These are phyloP conservation scores for Himalopsyche tibetana DNA, from an alignment of 2,888 invertebrate species.

Conservation along the genomic window DNA sequence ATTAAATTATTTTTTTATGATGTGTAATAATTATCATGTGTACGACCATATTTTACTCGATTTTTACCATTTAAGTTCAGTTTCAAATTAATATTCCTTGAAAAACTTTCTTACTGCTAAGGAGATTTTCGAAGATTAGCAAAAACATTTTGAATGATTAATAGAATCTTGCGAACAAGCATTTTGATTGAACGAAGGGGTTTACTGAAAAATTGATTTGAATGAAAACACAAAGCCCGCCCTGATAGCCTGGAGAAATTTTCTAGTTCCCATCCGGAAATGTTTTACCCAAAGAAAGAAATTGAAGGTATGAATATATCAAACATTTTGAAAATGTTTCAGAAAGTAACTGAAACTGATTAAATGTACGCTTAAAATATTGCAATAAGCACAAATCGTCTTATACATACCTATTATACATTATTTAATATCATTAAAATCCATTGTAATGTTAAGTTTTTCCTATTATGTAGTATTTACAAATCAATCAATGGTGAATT, in stretches of 20 bases:
- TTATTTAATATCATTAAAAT: too few relatives aligned
- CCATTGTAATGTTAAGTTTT: too few relatives aligned
- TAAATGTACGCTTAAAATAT: too few relatives aligned
- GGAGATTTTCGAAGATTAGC: constrained; percentile 15
- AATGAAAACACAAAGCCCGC: constrained; percentile 14
- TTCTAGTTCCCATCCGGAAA: neutral
- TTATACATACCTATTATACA: too few relatives aligned
- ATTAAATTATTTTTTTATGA: too few relatives aligned
- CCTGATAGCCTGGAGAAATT: neutral
- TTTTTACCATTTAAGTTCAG: too few relatives aligned
- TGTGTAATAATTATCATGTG: too few relatives aligned
- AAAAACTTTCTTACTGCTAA: constrained; percentile 18
- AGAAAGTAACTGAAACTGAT: too few relatives aligned
- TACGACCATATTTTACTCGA: too few relatives aligned
- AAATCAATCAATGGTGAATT: too few relatives aligned
- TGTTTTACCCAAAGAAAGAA: neutral
- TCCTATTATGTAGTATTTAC: too few relatives aligned
- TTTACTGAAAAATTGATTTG: constrained; percentile 30
- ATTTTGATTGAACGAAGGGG: constrained; percentile 5
- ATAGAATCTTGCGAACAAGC: neutral
- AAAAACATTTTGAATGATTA: neutral
- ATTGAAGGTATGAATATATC: neutral
- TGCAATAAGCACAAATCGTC: too few relatives aligned
- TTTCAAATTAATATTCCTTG: neutral
- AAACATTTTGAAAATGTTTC: neutral